Conservation (phyloP, 2,888 invertebrate genomes). For the Dorcus hopei region DNA sequence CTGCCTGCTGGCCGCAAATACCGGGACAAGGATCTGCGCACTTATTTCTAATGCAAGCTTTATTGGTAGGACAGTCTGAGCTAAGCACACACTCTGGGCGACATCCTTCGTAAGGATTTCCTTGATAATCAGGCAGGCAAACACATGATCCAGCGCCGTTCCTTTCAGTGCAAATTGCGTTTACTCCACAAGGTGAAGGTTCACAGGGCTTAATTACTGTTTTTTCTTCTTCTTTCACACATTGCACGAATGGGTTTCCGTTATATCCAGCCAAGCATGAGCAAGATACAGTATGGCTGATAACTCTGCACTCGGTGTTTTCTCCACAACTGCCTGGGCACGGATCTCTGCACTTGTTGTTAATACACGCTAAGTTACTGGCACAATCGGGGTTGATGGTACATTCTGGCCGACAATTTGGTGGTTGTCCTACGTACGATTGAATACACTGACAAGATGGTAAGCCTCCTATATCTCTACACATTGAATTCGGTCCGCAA, state of each 20-base stretch:
- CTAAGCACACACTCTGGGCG: constrained; percentile 84
- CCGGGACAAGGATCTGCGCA: constrained; percentile 85
- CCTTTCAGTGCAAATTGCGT: constrained; percentile 73
- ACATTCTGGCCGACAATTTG: constrained; percentile 80
- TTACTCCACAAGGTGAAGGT: constrained; percentile 84
- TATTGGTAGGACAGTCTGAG: constrained; percentile 79
- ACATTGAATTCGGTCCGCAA: constrained; percentile 78
- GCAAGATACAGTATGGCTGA: constrained; percentile 78
- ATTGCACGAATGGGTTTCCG: constrained; percentile 82
- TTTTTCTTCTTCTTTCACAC: constrained; percentile 55
- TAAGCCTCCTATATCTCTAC: constrained; percentile 62
- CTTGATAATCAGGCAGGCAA: constrained; percentile 77
- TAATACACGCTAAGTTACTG: constrained; percentile 73
- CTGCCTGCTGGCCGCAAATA: constrained; percentile 77
- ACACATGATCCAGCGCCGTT: constrained; percentile 78
- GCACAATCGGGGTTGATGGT: constrained; percentile 79
- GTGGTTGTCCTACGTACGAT: constrained; percentile 74
- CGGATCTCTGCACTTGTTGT: constrained; percentile 77
- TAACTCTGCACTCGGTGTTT: constrained; percentile 75
- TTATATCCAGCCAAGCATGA: constrained; percentile 72
- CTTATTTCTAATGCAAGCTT: constrained; percentile 78
- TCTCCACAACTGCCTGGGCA: constrained; percentile 80
- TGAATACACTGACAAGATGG: constrained; percentile 76
- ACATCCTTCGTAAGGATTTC: constrained; percentile 83
- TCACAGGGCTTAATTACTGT: constrained; percentile 68